Evolutionary conservation across 2,113 vertebrate genomes (phyloP), one percentile per base, ranked within the genome.

Genomic region (Stictonetta naevosa): DNA sequence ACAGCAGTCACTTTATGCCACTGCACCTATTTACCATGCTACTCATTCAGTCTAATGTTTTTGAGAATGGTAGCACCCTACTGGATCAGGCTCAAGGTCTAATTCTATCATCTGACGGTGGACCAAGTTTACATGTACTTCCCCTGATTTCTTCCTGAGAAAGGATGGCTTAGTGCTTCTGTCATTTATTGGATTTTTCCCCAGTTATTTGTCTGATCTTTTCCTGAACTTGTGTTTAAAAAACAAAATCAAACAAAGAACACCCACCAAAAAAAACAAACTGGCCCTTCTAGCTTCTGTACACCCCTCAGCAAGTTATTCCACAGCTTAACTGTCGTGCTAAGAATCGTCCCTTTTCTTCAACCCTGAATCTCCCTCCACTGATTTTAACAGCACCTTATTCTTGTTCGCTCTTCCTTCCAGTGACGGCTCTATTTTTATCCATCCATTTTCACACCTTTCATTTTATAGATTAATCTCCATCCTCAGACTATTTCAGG

Each of bases 201-300:
- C 29, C 11, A 3, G 48, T 66, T 8, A 22, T 48, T 66, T 78
- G 40, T 52, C 8, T 12, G 11, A 63, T 10, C 6, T 77, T 5
- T 21, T 84, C 62, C 33, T 75, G 55, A 85, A 42, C 26, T 31
- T n/a, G 11, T 10, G 11, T 50, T 80, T 83, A 29, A 62, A 62
- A 66, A 85, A 55, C 34, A 26, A 38, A 10, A 34, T 5, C 20
- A 0, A 26, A 0, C 19, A 0, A 4, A 34, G 22, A 48, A 48
- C 46, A 48, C 20, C 46, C 46, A 20, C 46, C 46, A 11, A 22
- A 48, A 22, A 48, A 48, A 48, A 48, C 19, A 0, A 4, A 38
- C 18, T 0, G 3, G 58, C 19, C 13, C 56, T 75, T 78, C 53
- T 17, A 53, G 26, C 56, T 88, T 75, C 40, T 16, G 23, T 17